Evolutionary conservation across 2,888 invertebrate species (phyloP), one percentile per base, ranked within the genome.

Genomic region (Osmoderma eremita): DNA sequence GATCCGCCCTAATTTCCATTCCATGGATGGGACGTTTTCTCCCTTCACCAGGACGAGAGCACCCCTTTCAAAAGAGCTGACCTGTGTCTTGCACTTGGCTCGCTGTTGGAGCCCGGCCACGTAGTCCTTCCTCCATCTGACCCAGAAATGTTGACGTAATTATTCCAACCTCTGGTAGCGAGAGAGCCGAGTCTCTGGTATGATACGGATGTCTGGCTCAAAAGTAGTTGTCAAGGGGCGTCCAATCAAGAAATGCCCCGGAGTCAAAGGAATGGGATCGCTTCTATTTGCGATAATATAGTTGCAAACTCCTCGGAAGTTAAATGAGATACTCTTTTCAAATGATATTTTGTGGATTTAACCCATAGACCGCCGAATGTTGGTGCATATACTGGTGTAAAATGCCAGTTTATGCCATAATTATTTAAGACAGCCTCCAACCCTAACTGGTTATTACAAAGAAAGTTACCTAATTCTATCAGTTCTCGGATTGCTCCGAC

Each of bases 371-470:
- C 49, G 77, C 77, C 76, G n/a, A n/a, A n/a, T n/a, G n/a, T n/a
- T n/a, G n/a, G n/a, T n/a, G n/a, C 75, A 76, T 30, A 10, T 8
- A 30, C n/a, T n/a, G n/a, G 30, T 79, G 77, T 63, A 78, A 78
- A 45, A 15, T 48, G 15, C 48, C 48, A 48, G 1, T 13, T 18
- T 3, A 48, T 48, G 2, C 5, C 75, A 75, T 63, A 72, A 72
- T 10, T 45, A 13, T 3, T 53, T 24, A 17, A 41, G 15, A 1
- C 1, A n/a, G 3, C 39, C 8, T 1, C 74, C 74, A 58, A 74
- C 73, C 49, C 75, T 77, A 12, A 72, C 61, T 75, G 74, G 76
- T 4, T 56, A 8, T 24, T n/a, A 18, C 10, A n/a, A n/a, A 54
- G 48, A 24, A 20, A 50, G 2, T n/a, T 50, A 20, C 2, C 20